Evolutionary conservation across 2,113 vertebrate species (phyloP).

Genomic region (Physeter macrocephalus): DNA sequence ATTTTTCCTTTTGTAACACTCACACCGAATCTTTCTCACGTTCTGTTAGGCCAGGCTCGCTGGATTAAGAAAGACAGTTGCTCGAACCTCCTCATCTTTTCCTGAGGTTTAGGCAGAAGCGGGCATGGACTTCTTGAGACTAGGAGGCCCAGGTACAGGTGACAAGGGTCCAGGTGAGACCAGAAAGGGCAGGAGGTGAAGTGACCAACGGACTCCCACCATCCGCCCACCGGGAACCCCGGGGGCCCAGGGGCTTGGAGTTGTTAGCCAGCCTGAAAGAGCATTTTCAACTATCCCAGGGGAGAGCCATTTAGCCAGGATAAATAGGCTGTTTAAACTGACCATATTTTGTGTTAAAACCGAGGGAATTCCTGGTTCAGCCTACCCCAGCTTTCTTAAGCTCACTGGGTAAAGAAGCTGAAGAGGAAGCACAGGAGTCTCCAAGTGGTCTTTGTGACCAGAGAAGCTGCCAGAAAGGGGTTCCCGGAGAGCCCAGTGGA

Average conservation of each 20-base stretch:
- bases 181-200: constrained; percentile 42
- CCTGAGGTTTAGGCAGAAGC: not conserved
- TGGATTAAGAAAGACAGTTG: not conserved
- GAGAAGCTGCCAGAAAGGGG: not conserved
- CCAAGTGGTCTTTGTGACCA: accelerated
- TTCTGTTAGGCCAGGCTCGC: not conserved
- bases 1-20: not conserved
- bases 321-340: constrained; percentile 66
- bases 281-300: constrained; percentile 41
- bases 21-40: not conserved
- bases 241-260: not conserved
- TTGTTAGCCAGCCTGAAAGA: constrained; percentile 55
- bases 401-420: not conserved
- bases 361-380: constrained; percentile 60
- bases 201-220: constrained; percentile 34
- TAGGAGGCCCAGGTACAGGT: not conserved
- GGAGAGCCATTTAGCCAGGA: constrained; percentile 56
- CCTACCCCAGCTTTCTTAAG: not conserved
- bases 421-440: too few relatives aligned
- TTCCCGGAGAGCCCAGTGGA: accelerated
- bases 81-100: not conserved
- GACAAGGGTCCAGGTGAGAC: constrained; percentile 31
- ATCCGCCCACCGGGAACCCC: not conserved
- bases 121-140: not conserved
- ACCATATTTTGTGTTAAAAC: constrained; percentile 59